Percentiles rank a stretch among this genome's conserved stretches.
phyloP scores from a whole-genome alignment of 2,113 vertebrate species.

The Brevimyrus niger region DNA sequence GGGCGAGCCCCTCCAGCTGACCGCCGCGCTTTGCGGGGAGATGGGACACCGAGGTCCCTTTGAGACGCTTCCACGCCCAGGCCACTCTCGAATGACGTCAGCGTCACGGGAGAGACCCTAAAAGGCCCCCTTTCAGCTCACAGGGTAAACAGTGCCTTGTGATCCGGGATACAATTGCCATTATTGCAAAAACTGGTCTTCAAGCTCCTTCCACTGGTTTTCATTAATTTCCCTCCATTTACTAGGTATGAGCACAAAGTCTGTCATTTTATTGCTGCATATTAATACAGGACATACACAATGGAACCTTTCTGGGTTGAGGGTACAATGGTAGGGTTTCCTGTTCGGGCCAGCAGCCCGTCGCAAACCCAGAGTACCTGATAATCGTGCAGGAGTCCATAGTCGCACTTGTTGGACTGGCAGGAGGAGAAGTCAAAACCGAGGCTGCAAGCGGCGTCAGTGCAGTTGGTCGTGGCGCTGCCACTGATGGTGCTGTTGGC shows the following conservation, averaged over 20 bases:
- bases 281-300: background rate
- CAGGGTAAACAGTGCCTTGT: conserved; percentile 27
- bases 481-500: conserved; percentile 62
- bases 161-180: conserved; percentile 26
- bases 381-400: conserved; percentile 79
- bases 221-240: background rate
- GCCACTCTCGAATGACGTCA: conserved; percentile 35
- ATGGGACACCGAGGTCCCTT: conserved; percentile 31
- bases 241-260: background rate
- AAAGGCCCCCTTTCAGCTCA: conserved; percentile 34
- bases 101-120: conserved; percentile 15
- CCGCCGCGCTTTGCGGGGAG: background rate
- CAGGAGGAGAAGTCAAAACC: conserved; percentile 84
- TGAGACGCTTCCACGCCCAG: conserved; percentile 20
- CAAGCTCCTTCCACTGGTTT: background rate
- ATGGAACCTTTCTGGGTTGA: background rate
- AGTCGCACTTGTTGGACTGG: conserved; percentile 52
- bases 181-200: conserved; percentile 22
- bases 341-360: background rate
- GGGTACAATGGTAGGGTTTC: background rate
- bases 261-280: background rate
- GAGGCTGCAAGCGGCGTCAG: conserved; percentile 74
- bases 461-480: conserved; percentile 66
- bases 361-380: conserved; percentile 58
- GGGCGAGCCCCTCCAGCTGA: background rate